phyloP scores from a whole-genome alignment of 1,140 invertebrate genomes.

The Drosophila baimaii region DNA sequence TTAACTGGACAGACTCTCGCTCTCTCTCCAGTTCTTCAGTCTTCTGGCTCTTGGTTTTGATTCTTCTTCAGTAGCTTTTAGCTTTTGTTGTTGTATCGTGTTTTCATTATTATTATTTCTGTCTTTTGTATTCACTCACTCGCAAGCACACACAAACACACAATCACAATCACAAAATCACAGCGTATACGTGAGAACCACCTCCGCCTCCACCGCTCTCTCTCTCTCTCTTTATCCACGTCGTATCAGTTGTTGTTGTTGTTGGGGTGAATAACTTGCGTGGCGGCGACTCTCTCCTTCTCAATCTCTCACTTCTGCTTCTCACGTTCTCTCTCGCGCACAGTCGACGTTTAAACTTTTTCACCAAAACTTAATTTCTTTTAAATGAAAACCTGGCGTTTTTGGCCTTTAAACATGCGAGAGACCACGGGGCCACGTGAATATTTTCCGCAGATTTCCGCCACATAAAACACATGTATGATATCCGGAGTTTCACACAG shows the following conservation, averaged over 20 bases:
- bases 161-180: slow-evolving; percentile 60
- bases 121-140: slow-evolving; percentile 61
- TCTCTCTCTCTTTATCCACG: slow-evolving; percentile 6
- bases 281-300: slow-evolving; percentile 73
- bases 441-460: slow-evolving; percentile 22
- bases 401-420: slow-evolving; percentile 55
- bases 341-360: slow-evolving; percentile 51
- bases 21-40: slow-evolving; percentile 38
- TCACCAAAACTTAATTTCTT: slow-evolving; percentile 70
- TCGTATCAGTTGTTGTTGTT: slow-evolving; percentile 59
- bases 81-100: slow-evolving; percentile 66
- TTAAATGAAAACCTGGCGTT: slow-evolving; percentile 62
- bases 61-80: slow-evolving; percentile 31
- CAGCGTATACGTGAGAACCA: slow-evolving; percentile 67
- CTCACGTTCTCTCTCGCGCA: slow-evolving; percentile 36
- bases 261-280: slow-evolving; percentile 80
- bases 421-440: slow-evolving; percentile 46
- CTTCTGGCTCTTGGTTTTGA: slow-evolving; percentile 27
- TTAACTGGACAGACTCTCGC: slow-evolving; percentile 66
- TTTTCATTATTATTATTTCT: slow-evolving; percentile 80
- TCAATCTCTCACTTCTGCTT: slow-evolving; percentile 49
- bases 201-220: slow-evolving; percentile 39
- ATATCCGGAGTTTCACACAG: slow-evolving; percentile 11
- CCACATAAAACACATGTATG: slow-evolving; percentile 3
- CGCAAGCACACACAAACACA: slow-evolving; percentile 36